Evolutionary conservation across 1,140 invertebrate genomes (phyloP).

Genomic region (Bactericera cockerelli): DNA sequence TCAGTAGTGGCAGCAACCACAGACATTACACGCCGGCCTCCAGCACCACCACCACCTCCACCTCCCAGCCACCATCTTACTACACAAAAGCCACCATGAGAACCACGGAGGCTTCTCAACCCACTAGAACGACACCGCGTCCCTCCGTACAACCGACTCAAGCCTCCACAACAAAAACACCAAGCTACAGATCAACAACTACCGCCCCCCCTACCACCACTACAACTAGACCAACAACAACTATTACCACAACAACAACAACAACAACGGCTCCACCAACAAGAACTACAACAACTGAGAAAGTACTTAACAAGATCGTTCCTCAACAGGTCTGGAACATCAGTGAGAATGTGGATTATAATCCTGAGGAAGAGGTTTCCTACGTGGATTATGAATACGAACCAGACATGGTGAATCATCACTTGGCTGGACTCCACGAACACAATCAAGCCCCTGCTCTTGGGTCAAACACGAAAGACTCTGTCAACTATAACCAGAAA

Average conservation of each 20-base stretch:
- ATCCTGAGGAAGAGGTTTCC: neutral
- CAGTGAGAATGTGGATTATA: neutral
- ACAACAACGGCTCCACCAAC: constrained; percentile 21
- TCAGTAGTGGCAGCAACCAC: constrained; percentile 36
- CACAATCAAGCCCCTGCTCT: neutral
- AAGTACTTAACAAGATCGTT: neutral
- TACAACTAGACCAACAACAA: constrained; percentile 17
- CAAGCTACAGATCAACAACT: constrained; percentile 2
- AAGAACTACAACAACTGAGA: constrained; percentile 9
- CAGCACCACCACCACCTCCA: constrained; percentile 26
- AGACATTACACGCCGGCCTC: constrained; percentile 37
- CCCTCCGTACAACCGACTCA: constrained; percentile 1
- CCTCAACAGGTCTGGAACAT: neutral
- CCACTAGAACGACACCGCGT: neutral
- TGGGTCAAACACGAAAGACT: constrained; percentile 7
- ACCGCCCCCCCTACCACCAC: constrained; percentile 16
- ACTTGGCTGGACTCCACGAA: neutral
- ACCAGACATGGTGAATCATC: constrained; percentile 7
- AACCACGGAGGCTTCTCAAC: neutral
- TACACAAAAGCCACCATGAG: constrained; percentile 15
- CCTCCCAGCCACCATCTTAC: constrained; percentile 25
- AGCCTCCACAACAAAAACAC: too few species aligned
- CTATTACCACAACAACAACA: constrained; percentile 19
- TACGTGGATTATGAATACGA: constrained; percentile 11
- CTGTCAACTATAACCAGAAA: constrained; percentile 8